Conservation (phyloP, 2,113 vertebrate species). For the Lepisosteus osseus region DNA sequence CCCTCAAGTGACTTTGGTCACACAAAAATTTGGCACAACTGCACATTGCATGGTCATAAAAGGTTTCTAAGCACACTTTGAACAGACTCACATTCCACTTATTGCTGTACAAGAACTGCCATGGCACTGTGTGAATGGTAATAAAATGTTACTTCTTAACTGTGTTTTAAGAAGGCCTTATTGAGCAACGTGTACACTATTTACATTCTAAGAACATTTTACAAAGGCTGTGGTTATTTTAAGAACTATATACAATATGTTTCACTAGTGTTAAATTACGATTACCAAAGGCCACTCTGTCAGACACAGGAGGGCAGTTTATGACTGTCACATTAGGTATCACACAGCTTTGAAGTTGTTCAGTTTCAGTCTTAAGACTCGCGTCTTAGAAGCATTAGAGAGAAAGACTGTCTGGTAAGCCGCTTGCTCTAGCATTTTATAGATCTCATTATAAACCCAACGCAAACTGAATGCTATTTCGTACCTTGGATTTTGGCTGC, state of each 20-base stretch:
- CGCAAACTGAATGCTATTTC: not conserved
- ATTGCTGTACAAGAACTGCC: constrained; percentile 9
- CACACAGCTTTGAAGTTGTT: constrained; percentile 6
- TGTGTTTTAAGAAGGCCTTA: not conserved
- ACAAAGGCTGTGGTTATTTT: constrained; percentile 1
- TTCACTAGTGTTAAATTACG: constrained; percentile 19
- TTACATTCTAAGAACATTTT: constrained; percentile 6
- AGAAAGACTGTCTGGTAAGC: not conserved
- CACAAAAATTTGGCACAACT: constrained; percentile 24
- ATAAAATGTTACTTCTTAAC: not conserved
- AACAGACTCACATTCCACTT: constrained; percentile 11
- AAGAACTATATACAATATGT: constrained; percentile 17
- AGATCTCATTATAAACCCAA: not conserved
- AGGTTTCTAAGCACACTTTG: constrained; percentile 2
- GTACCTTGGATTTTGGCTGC: not conserved
- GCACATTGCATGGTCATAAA: constrained; percentile 8
- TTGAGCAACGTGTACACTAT: not conserved
- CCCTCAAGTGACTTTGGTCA: too few species aligned
- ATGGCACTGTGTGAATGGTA: not conserved
- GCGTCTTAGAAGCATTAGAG: not conserved
- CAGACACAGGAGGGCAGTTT: constrained; percentile 1
- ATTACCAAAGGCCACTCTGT: constrained; percentile 3
- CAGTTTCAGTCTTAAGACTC: not conserved
- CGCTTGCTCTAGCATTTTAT: not conserved
- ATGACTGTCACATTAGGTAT: not conserved